Evolutionary conservation across 2,797 vertebrate genomes (phyloP).

Genomic region (Perodicticus potto): DNA sequence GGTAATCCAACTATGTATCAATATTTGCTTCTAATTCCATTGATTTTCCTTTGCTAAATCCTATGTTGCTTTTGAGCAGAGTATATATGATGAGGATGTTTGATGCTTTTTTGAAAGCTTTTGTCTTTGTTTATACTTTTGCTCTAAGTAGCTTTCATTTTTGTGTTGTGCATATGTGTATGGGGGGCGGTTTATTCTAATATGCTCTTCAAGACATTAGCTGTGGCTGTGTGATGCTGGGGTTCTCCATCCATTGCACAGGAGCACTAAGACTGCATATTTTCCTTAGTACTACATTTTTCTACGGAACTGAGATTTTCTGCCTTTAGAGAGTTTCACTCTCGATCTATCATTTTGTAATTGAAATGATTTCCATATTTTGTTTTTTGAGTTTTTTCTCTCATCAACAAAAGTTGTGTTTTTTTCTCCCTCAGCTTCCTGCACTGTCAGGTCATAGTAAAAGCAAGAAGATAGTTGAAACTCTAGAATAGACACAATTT

Average conservation of each 20-base stretch:
- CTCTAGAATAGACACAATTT: neutral
- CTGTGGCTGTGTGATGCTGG: neutral
- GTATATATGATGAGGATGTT: neutral
- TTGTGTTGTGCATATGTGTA: neutral
- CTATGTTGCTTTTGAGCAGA: neutral
- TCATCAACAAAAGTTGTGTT: neutral
- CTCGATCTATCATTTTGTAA: neutral
- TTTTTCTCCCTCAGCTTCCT: neutral
- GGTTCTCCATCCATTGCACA: neutral
- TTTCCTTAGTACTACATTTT: neutral
- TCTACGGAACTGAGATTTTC: neutral
- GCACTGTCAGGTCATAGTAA: neutral
- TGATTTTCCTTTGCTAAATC: neutral
- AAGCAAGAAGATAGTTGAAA: neutral
- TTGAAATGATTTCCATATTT: neutral
- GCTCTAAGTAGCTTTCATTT: neutral
- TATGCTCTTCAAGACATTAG: neutral
- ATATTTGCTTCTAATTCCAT: neutral
- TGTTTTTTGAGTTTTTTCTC: neutral
- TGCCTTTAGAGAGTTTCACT: neutral
- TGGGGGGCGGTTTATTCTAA: neutral
- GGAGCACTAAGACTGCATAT: neutral
- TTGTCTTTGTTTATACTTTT: neutral
- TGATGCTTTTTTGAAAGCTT: neutral
- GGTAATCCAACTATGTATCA: neutral